A percentile compares a stretch with the other conserved stretches of the same genome.
Evolutionary conservation across 2,888 invertebrate genomes (phyloP).

Genomic region (Dysmachus trigonus): DNA sequence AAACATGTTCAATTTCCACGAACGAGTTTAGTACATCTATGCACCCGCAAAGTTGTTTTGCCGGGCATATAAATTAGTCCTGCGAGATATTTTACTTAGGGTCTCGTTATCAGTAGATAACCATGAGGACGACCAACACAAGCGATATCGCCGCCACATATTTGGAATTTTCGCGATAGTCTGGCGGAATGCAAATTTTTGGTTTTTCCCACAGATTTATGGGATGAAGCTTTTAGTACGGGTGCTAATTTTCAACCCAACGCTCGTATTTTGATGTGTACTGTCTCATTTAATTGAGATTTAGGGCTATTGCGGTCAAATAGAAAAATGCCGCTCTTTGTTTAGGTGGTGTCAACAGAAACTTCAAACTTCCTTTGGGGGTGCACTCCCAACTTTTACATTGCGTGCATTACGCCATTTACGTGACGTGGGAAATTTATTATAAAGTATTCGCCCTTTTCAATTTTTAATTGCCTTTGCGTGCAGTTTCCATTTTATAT

Average conservation of each 20-base stretch:
- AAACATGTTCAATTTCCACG: slow-evolving; percentile 30
- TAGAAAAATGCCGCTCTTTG: background rate
- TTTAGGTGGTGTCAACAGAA: background rate
- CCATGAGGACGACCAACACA: background rate
- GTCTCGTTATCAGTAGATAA: slow-evolving; percentile 31
- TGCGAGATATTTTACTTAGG: slow-evolving; percentile 33
- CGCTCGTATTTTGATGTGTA: background rate
- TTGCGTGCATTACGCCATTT: background rate
- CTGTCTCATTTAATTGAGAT: background rate
- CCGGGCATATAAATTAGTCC: slow-evolving; percentile 18
- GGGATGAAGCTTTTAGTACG: background rate
- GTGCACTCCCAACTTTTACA: background rate
- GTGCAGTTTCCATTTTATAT: background rate
- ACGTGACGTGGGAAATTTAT: background rate
- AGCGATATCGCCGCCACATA: background rate
- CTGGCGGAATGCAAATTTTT: background rate
- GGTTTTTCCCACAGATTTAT: background rate
- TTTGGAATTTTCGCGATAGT: slow-evolving; percentile 10
- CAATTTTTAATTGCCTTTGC: background rate
- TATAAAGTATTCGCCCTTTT: background rate
- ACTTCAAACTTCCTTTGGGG: background rate
- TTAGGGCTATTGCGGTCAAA: background rate
- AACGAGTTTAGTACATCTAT: slow-evolving; percentile 7
- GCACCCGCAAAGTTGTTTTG: slow-evolving; percentile 21
- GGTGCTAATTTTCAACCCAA: background rate